A percentile compares a stretch with the other conserved stretches of the same genome.
phyloP scores from a whole-genome alignment of 2,888 invertebrate genomes.

The Stegana nigrithorax region DNA sequence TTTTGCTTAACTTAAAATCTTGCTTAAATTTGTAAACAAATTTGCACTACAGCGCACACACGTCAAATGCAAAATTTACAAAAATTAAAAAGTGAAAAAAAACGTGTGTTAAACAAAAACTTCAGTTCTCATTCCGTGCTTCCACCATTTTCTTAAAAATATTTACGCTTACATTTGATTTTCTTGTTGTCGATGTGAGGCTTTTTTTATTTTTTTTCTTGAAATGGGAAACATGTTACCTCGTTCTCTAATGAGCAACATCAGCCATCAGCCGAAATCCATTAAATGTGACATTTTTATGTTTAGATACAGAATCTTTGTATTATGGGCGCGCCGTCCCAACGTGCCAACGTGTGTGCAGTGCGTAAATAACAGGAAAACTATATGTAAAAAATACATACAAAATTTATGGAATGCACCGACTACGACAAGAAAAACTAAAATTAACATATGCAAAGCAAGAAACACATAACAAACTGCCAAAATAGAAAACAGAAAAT shows the following conservation, averaged over 20 bases:
- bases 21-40: too few relatives aligned
- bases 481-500: too few relatives aligned
- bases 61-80: neutral
- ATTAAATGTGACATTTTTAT: conserved; percentile 14
- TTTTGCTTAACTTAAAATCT: neutral
- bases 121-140: too few relatives aligned
- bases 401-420: neutral
- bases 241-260: neutral
- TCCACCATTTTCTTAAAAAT: too few relatives aligned
- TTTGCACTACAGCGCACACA: too few relatives aligned
- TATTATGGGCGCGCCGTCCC: neutral
- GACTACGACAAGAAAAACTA: neutral
- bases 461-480: neutral
- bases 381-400: neutral
- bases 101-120: neutral
- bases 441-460: neutral
- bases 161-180: neutral
- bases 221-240: neutral
- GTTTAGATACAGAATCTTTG: neutral
- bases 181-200: neutral
- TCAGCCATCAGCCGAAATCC: neutral
- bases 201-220: neutral
- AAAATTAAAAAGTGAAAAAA: neutral
- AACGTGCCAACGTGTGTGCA: neutral
- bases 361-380: neutral